phyloP scores from a whole-genome alignment of 2,113 vertebrate genomes.

The Zeus faber region DNA sequence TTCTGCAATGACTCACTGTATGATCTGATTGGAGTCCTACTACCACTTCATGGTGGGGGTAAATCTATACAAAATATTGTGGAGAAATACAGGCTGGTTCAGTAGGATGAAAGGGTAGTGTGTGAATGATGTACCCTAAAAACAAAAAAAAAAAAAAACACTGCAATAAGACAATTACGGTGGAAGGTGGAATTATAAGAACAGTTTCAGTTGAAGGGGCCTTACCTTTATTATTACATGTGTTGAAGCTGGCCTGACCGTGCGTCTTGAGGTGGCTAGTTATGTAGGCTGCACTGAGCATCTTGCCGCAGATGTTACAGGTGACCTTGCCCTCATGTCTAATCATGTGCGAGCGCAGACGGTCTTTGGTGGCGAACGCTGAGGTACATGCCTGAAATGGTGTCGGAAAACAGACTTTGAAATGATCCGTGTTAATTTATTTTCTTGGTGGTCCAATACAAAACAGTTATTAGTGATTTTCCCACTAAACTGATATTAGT shows the following conservation, averaged over 20 bases:
- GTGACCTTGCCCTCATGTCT: constrained; percentile 97
- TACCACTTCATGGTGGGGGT: too few species aligned
- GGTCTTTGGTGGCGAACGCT: constrained; percentile 99
- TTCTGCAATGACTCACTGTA: too few species aligned
- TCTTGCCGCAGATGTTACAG: constrained; percentile 98
- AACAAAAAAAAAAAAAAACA: background rate
- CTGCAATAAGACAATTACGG: background rate
- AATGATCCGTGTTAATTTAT: background rate
- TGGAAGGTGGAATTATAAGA: background rate
- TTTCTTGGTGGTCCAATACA: background rate
- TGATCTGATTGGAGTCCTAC: too few species aligned
- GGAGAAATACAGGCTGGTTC: too few species aligned
- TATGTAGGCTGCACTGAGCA: constrained; percentile 97
- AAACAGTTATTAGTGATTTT: background rate
- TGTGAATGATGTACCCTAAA: too few species aligned
- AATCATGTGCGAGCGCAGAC: constrained; percentile 97
- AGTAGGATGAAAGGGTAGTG: too few species aligned
- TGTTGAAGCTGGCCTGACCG: constrained; percentile 93
- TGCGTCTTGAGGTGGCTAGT: constrained; percentile 99
- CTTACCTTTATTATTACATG: constrained; percentile 96
- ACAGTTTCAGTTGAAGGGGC: background rate
- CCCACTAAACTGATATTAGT: background rate
- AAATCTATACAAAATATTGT: too few species aligned
- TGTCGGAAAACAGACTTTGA: background rate
- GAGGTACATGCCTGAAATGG: constrained; percentile 89